Base-by-base conservation (phyloP, 1,140 invertebrate species). In the Pollicipes pollicipes region DNA sequence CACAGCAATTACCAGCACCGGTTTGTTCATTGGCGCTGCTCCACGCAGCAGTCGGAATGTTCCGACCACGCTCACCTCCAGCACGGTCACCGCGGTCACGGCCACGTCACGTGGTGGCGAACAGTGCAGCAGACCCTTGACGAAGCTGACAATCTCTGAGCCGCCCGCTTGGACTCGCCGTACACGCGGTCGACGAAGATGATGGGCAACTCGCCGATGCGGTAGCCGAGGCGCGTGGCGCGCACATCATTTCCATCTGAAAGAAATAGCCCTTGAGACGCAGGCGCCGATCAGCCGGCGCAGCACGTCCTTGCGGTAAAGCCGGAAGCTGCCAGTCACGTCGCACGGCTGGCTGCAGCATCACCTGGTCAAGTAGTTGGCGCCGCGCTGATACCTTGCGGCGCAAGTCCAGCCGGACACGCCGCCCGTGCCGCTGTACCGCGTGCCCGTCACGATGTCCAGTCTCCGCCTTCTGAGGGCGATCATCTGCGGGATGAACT, bases 241-340 rank as follows among this genome's bases (percentile, higher is more conserved):
- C 88, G 84, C 3, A 98, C 86, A 99, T 90, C 92, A 99, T 99
- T 83, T 99, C 97, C 95, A 99, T 99, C 85, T 99, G 96, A 79
- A 99, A 99, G 0, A 97, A 94, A 78, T 98, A 99, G n/a, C 96
- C 96, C 82, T 97, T 98, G 94, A 97, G 16, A 95, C 86, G 80
- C 93, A 97, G 29, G 87, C 87, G 69, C 88, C 82, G 66, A 97
- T 90, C 29, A 98, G 81, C 75, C 90, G 89, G 78, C 95, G 84
- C 58, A 99, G 80, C 29, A 95, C 88, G 72, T 90, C 84, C 79
- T 94, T 96, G 77, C 91, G 94, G 78, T 98, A 98, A 13, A 99
- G 82, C 73, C 95, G 88, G 81, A 99, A 99, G 74, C 95, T 98
- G 66, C 97, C 97, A 32, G 97, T 99, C n/a, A 99, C 81, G 83